These are phyloP conservation scores for Lasiurus cinereus DNA, from an alignment of 2,113 vertebrate genomes.

Conservation along the genomic window DNA sequence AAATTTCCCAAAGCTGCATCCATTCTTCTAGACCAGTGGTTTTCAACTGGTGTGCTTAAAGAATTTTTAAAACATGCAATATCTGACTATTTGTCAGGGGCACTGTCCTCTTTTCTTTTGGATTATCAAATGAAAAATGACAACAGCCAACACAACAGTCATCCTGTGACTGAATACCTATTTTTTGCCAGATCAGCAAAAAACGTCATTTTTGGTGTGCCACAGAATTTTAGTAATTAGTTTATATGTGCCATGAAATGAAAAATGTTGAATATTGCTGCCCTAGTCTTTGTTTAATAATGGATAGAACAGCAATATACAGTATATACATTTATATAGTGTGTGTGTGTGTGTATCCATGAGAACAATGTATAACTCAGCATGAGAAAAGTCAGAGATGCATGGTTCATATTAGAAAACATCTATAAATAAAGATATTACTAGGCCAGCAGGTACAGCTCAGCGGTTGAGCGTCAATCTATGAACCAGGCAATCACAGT, in stretches of 20 bases:
- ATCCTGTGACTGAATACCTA: not conserved
- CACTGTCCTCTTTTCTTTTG: not conserved
- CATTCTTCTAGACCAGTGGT: not conserved
- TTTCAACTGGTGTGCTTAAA: not conserved
- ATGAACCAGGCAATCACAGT: too few species aligned
- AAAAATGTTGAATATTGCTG: not conserved
- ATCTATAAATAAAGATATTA: slow-evolving; percentile 26
- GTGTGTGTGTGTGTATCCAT: not conserved
- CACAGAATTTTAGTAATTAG: not conserved
- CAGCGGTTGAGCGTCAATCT: too few species aligned
- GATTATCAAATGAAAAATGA: not conserved
- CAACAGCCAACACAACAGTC: not conserved
- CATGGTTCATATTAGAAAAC: not conserved
- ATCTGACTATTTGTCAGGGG: not conserved
- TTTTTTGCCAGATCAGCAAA: not conserved
- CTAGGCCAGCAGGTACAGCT: too few species aligned
- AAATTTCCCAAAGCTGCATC: not conserved
- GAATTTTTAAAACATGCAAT: not conserved
- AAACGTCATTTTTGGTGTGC: not conserved
- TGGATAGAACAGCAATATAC: not conserved
- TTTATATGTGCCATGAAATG: not conserved
- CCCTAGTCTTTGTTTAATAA: not conserved
- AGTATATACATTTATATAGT: too few species aligned
- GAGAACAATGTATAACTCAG: slow-evolving; percentile 29
- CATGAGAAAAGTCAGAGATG: slow-evolving; percentile 54